Evolutionary conservation across 2,797 vertebrate genomes (phyloP).

Genomic region (Rhyacichthys aspro): DNA sequence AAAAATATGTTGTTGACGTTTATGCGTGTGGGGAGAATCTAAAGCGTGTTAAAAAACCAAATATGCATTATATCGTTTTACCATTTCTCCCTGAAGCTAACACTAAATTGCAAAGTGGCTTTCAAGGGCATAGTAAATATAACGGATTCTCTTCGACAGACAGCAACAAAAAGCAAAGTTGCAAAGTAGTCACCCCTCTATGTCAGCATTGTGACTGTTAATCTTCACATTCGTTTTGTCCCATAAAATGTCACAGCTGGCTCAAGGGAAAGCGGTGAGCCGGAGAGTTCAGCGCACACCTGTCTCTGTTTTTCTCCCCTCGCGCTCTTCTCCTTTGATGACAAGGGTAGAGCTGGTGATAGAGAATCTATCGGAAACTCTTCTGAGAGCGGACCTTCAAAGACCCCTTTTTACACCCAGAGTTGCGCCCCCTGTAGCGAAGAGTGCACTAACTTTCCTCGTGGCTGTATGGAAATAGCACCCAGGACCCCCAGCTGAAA

Average conservation of each 20-base stretch:
- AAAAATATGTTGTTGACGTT: too few species aligned
- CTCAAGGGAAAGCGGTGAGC: conserved; percentile 48
- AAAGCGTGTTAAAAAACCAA: conserved; percentile 3
- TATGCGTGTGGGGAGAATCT: conserved; percentile 10
- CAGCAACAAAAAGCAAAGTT: conserved; percentile 25
- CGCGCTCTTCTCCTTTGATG: conserved; percentile 52
- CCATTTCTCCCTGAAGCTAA: conserved; percentile 1
- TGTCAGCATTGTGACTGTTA: conserved; percentile 60
- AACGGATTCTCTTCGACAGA: conserved; percentile 5
- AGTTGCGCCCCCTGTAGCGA: conserved; percentile 18
- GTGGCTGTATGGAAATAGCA: conserved; percentile 26
- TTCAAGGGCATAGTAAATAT: conserved; percentile 12
- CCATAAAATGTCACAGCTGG: conserved; percentile 61
- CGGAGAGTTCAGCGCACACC: conserved; percentile 61
- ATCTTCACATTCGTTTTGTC: conserved; percentile 59
- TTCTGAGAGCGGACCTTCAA: conserved; percentile 39
- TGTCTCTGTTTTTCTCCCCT: conserved; percentile 55
- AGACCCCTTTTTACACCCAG: conserved; percentile 22
- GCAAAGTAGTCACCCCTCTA: conserved; percentile 22
- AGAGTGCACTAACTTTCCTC: conserved; percentile 37
- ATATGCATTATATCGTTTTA: neutral
- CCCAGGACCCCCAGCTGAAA: neutral
- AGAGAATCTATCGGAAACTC: conserved; percentile 35
- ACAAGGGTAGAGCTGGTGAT: conserved; percentile 37
- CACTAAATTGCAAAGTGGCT: conserved; percentile 24